Evolutionary conservation across 2,797 vertebrate genomes (phyloP), one percentile per base, ranked within the genome.

Genomic region (Sciaenops ocellatus): DNA sequence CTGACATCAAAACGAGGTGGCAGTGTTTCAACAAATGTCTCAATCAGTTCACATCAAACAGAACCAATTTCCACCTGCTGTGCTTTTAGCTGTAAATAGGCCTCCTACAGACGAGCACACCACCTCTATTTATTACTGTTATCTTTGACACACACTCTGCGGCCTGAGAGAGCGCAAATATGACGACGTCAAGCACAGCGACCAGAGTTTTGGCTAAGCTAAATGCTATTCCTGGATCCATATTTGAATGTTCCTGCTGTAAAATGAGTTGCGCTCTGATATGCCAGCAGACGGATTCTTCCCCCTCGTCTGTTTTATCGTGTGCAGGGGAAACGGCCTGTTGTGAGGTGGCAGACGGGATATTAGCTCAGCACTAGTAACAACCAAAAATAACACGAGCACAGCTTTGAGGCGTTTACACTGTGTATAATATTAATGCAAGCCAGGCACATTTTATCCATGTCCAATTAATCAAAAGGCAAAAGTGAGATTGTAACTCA

Each of bases 321-420:
- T 50, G 81, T 73, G 73, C 60, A 65, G 46, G 26, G 38, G 73
- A 61, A 67, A 77, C 42, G 16, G 59, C 59, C 68, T 80, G 80
- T 48, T 77, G 82, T 72, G 68, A 80, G 86, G 78, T 57, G 76
- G 83, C 70, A 89, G 83, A 82, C 79, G 81, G 85, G 88, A 91
- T 91, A 91, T 92, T 89, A 91, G 87, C 77, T 84, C 63, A 76
- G 85, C 71, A 84, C 76, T 54, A 69, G 64, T n/a, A n/a, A n/a
- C 57, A 28, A 57, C 69, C 78, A 79, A 70, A 87, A 90, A 84
- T 87, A 89, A 90, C 88, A 86, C 60, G 41, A 60, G 73, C 46
- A 64, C 26, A 63, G 66, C 87, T 84, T 18, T 24, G 54, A 86
- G 76, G 59, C 82, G 61, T 90, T 89, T 80, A 79, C 78, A 62